Evolutionary conservation across 2,113 vertebrate genomes (phyloP).

Genomic region (Carassius carassius): DNA sequence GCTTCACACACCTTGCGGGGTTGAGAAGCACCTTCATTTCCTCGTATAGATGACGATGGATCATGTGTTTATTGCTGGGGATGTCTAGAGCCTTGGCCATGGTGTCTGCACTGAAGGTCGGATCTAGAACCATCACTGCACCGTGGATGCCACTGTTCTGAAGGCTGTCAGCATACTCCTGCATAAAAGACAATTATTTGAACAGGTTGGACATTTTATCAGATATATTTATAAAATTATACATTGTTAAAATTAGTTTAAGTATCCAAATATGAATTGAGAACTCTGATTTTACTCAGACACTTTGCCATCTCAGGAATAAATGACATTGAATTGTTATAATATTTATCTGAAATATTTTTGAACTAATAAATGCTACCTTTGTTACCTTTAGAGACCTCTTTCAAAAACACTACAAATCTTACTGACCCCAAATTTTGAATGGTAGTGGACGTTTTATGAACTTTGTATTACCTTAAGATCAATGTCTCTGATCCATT

Average conservation of each 20-base stretch:
- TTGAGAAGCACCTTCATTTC: slow-evolving; percentile 79
- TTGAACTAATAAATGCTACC: background rate
- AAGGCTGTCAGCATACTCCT: slow-evolving; percentile 85
- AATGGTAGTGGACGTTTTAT: background rate
- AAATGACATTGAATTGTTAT: too few species aligned
- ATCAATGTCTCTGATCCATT: slow-evolving; percentile 85
- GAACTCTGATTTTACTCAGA: background rate
- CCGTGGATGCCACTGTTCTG: slow-evolving; percentile 84
- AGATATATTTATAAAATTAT: background rate
- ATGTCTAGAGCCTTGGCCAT: slow-evolving; percentile 76
- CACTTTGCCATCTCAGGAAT: too few species aligned
- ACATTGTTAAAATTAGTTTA: background rate
- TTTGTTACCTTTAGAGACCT: background rate
- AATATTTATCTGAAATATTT: too few species aligned
- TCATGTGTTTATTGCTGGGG: slow-evolving; percentile 81
- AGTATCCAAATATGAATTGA: background rate
- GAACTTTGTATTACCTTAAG: slow-evolving; percentile 71
- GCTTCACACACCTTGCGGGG: slow-evolving; percentile 67
- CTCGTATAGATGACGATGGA: slow-evolving; percentile 80
- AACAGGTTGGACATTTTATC: background rate
- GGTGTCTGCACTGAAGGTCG: slow-evolving; percentile 77
- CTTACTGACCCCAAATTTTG: too few species aligned
- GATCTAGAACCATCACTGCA: slow-evolving; percentile 80
- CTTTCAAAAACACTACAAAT: too few species aligned
- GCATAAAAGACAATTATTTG: slow-evolving; percentile 6